These are phyloP conservation scores for Eupithecia abbreviata DNA, from an alignment of 2,888 invertebrate species.

Conservation along the genomic window DNA sequence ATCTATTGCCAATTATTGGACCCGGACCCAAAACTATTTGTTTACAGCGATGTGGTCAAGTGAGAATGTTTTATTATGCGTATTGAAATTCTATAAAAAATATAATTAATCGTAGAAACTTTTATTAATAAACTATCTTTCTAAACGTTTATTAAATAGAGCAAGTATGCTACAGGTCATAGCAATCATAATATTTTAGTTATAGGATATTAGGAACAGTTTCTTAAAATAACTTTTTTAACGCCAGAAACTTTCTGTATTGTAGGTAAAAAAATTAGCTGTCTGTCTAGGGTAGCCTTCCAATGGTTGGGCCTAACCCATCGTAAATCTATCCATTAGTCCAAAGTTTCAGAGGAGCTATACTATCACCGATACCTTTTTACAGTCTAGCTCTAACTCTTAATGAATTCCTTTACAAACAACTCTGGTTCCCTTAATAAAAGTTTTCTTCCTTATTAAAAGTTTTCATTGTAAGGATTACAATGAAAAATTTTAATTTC, in stretches of 20 bases:
- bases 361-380: background rate
- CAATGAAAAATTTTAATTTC: no score
- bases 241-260: no score
- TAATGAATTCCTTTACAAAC: background rate
- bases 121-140: no score
- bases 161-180: background rate
- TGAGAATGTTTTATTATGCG: slow-evolving; percentile 38
- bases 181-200: background rate
- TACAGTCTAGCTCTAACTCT: no score
- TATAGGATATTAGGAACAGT: background rate
- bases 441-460: no score
- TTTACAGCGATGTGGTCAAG: slow-evolving; percentile 80
- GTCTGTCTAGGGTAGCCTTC: background rate
- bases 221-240: background rate
- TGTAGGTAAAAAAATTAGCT: no score
- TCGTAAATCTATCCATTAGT: background rate
- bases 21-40: slow-evolving; percentile 82
- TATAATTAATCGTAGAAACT: no score
- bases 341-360: background rate
- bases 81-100: background rate
- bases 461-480: no score
- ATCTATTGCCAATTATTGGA: slow-evolving; percentile 83
- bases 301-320: background rate
- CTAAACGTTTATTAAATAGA: background rate
- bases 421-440: no score